Evolutionary conservation across 2,113 vertebrate genomes (phyloP), one percentile per base, ranked within the genome.

Genomic region (Oryzias melastigma): DNA sequence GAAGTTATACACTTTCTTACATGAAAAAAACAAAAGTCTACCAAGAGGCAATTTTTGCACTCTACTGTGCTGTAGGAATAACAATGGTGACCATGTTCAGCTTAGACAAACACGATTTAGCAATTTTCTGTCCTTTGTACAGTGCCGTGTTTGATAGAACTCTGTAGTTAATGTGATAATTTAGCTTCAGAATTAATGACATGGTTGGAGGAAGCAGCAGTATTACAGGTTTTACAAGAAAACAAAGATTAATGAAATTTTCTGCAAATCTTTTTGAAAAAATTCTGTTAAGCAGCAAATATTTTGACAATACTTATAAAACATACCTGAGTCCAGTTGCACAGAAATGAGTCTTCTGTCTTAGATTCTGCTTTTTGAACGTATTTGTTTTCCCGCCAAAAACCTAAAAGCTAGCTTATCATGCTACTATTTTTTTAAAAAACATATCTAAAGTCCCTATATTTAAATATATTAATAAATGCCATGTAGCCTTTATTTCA

Each of bases 11-110:
- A 53, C 25, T 42, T 6, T 74, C 42, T 62, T 57, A 65, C 48
- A 71, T 65, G 48, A 75, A 84, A 63, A 73, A 51, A n/a, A n/a
- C n/a, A 74, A 85, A 80, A 46, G 52, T n/a, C 24, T 18, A n/a
- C n/a, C n/a, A n/a, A n/a, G n/a, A n/a, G n/a, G n/a, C n/a, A 43
- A 67, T 70, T 52, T 53, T 17, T 52, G 68, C 75, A 48, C 62
- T 43, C 67, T 29, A 10, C 29, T 35, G 29, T 35, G 35, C 47
- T 51, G 24, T 78, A 62, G 65, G 45, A 63, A 35, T 53, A 12
- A 1, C 27, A 52, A 18, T 29, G 20, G 14, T 54, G 51, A 60
- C 24, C 24, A 19, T 66, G 24, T 62, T 52, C 63, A 63, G 61
- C 58, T 12, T 35, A 56, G 65, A 77, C 58, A 58, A 43, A 65